Percentiles rank a stretch among this genome's conserved stretches.
These are phyloP conservation scores for Poeciliopsis prolifica DNA, from an alignment of 2,113 vertebrate genomes.

Conservation along the genomic window DNA sequence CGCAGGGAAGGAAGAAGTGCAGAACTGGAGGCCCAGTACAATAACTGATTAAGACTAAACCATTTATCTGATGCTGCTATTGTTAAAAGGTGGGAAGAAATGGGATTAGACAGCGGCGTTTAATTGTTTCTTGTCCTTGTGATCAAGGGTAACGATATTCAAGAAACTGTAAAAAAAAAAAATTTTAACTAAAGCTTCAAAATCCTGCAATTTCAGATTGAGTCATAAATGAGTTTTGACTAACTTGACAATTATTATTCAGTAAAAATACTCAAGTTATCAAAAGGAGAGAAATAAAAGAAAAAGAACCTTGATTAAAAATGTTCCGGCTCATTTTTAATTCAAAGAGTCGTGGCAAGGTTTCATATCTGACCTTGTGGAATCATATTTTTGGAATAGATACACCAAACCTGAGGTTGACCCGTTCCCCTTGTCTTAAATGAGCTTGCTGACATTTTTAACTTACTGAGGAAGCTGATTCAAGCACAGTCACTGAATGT, in stretches of 20 bases:
- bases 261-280: background rate
- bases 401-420: background rate
- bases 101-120: conserved; percentile 17
- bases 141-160: background rate
- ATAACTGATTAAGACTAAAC: conserved; percentile 57
- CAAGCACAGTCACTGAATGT: background rate
- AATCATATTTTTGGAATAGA: background rate
- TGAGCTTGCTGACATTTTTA: background rate
- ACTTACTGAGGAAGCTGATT: background rate
- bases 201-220: conserved; percentile 2
- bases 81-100: conserved; percentile 7
- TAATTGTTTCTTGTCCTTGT: conserved; percentile 21
- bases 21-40: conserved; percentile 56
- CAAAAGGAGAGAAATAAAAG: background rate
- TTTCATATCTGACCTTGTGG: background rate
- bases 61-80: conserved; percentile 24
- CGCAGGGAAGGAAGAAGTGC: conserved; percentile 47
- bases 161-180: background rate
- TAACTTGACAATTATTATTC: background rate
- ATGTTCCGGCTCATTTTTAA: background rate
- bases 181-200: background rate
- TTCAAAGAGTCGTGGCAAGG: background rate
- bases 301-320: background rate
- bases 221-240: background rate
- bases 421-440: background rate